Evolutionary conservation across 2,113 vertebrate species (phyloP).

Genomic region (Oceanodroma tethys): DNA sequence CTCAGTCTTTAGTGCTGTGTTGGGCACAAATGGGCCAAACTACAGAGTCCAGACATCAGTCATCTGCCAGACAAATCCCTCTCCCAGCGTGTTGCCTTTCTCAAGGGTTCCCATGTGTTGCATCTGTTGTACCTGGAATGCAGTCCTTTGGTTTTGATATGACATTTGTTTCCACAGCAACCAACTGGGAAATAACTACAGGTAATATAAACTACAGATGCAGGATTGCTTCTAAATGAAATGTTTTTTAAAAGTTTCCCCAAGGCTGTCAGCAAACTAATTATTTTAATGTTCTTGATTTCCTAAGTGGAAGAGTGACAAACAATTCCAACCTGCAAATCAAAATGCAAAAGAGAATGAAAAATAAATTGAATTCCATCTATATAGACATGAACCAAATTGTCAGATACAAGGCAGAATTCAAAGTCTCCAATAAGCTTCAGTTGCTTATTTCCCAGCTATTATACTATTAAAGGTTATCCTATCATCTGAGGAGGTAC

Average conservation of each 20-base stretch:
- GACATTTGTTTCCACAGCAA: slow-evolving; percentile 59
- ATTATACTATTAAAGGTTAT: not conserved
- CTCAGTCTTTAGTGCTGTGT: not conserved
- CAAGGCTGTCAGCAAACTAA: slow-evolving; percentile 20
- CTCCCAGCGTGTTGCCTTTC: fast-evolving
- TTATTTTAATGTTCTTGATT: slow-evolving; percentile 30
- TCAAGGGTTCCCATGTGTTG: not conserved
- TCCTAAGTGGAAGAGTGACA: not conserved
- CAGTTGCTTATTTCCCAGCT: not conserved
- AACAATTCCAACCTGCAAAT: not conserved
- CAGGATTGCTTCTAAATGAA: slow-evolving; percentile 49
- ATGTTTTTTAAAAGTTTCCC: slow-evolving; percentile 46
- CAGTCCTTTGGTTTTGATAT: not conserved
- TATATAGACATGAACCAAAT: not conserved
- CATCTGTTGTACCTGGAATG: not conserved
- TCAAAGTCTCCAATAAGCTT: not conserved
- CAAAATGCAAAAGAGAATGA: not conserved
- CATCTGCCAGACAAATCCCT: not conserved
- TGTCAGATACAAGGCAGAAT: not conserved
- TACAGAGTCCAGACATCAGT: not conserved
- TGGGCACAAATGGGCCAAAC: not conserved
- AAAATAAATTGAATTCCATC: slow-evolving; percentile 15
- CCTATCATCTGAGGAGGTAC: not conserved
- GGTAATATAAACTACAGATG: slow-evolving; percentile 43
- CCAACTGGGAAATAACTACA: slow-evolving; percentile 47